These are phyloP conservation scores for Ovis aries DNA, from an alignment of 2,113 vertebrate genomes.

Conservation along the genomic window DNA sequence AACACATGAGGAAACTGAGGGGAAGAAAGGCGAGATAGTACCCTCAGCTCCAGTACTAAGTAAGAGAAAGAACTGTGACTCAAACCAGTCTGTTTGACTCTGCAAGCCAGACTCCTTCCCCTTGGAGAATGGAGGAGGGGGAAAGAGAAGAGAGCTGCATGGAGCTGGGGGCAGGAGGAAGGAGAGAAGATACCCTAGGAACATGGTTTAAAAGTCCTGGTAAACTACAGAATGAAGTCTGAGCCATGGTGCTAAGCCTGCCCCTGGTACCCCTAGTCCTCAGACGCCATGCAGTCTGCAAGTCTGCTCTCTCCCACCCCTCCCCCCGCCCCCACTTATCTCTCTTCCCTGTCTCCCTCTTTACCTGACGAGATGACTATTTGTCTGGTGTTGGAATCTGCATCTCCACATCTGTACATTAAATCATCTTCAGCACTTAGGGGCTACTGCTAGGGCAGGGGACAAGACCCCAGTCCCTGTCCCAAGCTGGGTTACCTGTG, in stretches of 20 bases:
- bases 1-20: background rate
- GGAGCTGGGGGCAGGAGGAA: too few relatives aligned
- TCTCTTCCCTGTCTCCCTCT: too few relatives aligned
- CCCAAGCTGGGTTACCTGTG: background rate
- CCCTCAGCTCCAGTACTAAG: background rate
- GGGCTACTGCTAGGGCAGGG: background rate
- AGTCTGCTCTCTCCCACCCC: background rate
- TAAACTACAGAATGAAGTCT: background rate
- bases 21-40: background rate
- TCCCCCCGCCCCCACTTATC: rapidly evolving
- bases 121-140: background rate
- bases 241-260: background rate
- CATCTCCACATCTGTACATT: background rate
- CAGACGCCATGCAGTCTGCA: too few relatives aligned
- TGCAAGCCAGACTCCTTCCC: background rate
- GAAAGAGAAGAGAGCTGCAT: background rate
- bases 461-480: background rate
- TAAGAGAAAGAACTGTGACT: background rate
- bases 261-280: too few relatives aligned
- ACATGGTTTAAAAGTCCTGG: background rate
- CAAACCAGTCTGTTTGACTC: background rate
- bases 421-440: background rate
- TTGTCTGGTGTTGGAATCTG: background rate
- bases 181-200: background rate
- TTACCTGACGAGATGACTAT: background rate